Conservation (phyloP, 2,888 invertebrate species). For the Drosophila antonietae region DNA sequence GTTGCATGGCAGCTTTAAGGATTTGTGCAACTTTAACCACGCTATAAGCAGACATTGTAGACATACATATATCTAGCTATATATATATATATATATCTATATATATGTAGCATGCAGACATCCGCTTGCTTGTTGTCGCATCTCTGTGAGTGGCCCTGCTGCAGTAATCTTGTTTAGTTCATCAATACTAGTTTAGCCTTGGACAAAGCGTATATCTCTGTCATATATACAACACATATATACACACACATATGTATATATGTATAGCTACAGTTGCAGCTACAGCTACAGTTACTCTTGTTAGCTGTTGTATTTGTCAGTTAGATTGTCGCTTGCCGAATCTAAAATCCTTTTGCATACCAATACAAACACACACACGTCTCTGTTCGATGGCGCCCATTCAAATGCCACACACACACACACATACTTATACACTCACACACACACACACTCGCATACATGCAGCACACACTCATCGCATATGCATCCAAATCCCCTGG, state of each 20-base stretch:
- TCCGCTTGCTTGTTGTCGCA: conserved; percentile 17
- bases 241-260: conserved; percentile 4
- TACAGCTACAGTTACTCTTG: conserved; percentile 36
- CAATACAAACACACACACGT: conserved; percentile 22
- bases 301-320: conserved; percentile 42
- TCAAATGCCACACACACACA: conserved; percentile 38
- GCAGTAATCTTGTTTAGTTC: conserved; percentile 74
- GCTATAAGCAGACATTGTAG: conserved; percentile 9
- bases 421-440: conserved; percentile 15
- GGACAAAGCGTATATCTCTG: conserved; percentile 64
- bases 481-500: conserved; percentile 84
- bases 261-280: not conserved
- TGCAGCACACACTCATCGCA: conserved; percentile 61
- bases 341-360: conserved; percentile 41
- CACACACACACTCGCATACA: conserved; percentile 19
- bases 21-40: conserved; percentile 53
- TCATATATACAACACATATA: not conserved
- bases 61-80: not conserved
- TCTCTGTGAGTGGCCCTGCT: conserved; percentile 41
- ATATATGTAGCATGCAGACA: not conserved
- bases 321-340: conserved; percentile 53
- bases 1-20: conserved; percentile 52
- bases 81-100: not conserved
- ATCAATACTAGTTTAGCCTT: conserved; percentile 76
- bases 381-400: conserved; percentile 22